Evolutionary conservation across 2,888 invertebrate genomes (phyloP), one percentile per base, ranked within the genome.

Genomic region (Idaea aversata): DNA sequence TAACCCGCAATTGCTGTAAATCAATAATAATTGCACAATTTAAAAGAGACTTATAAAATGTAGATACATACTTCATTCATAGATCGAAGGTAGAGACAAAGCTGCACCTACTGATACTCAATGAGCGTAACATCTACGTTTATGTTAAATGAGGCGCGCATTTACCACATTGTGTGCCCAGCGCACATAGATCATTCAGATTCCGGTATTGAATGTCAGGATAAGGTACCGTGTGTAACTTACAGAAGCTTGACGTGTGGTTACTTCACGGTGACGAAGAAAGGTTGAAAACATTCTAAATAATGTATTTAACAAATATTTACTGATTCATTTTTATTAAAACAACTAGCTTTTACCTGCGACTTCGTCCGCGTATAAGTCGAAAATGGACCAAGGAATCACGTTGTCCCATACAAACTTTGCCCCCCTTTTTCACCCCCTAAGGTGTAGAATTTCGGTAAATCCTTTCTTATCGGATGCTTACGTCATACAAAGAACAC

Each of bases 111-210:
- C 5, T 72, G 73, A 69, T 71, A 72, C 74, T 70, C 78, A 80
- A 71, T 73, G 72, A 78, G 77, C 79, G 72, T 80, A 73, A 80
- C 83, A 82, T 81, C 76, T 77, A 79, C 72, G 68, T 72, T 67
- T 67, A 66, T 72, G 76, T 70, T 77, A 78, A 84, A 84, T 84
- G 84, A 82, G 75, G 67, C 81, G 75, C 70, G 70, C 72, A 75
- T 71, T 77, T 75, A 75, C 76, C 71, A 75, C 77, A 81, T 78
- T 79, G 79, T 79, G 71, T 72, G 70, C 69, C 66, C 68, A 67
- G 70, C 67, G 65, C 70, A 75, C 74, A 72, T 80, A 75, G 69
- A 74, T 78, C 77, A 76, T 71, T 72, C 63, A 57, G 62, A 64
- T 68, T 61, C 7, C 57, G 47, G 70, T 72, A 71, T 72, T 69